Percentiles rank a stretch among this genome's conserved stretches.
Conservation (phyloP, 2,888 invertebrate species). For the Amiota communis region DNA sequence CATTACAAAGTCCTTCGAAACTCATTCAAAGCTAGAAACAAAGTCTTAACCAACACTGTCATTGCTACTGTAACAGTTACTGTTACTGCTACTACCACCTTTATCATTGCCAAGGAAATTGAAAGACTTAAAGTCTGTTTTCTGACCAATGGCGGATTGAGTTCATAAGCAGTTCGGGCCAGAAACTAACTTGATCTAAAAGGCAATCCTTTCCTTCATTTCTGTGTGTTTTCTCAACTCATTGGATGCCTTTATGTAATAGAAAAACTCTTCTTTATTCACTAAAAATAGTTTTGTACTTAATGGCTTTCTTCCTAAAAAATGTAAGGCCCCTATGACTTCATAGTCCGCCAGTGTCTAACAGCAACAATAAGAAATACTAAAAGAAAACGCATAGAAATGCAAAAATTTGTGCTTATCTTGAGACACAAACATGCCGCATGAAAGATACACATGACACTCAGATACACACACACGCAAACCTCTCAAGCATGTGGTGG, state of each 20-base stretch:
- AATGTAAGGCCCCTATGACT: no score
- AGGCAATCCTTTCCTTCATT: no score
- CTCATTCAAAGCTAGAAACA: background rate
- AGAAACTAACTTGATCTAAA: no score
- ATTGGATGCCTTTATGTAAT: no score
- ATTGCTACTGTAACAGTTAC: constrained; percentile 35
- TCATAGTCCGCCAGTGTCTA: no score
- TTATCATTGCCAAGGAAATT: background rate
- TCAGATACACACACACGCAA: constrained; percentile 7
- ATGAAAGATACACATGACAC: constrained; percentile 46
- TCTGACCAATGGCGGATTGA: no score
- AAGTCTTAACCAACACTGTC: constrained; percentile 1
- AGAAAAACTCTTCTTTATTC: no score
- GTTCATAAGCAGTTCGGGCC: no score
- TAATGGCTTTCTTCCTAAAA: no score
- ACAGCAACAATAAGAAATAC: background rate
- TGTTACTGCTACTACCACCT: background rate
- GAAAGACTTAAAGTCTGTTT: background rate
- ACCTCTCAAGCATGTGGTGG: constrained; percentile 1
- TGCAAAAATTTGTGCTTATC: constrained; percentile 2
- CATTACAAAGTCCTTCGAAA: constrained; percentile 45
- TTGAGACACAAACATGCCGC: constrained; percentile 30
- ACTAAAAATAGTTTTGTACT: no score
- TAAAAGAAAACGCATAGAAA: background rate
- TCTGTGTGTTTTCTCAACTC: no score